phyloP scores from a whole-genome alignment of 2,113 vertebrate genomes.

The Gobio gobio region DNA sequence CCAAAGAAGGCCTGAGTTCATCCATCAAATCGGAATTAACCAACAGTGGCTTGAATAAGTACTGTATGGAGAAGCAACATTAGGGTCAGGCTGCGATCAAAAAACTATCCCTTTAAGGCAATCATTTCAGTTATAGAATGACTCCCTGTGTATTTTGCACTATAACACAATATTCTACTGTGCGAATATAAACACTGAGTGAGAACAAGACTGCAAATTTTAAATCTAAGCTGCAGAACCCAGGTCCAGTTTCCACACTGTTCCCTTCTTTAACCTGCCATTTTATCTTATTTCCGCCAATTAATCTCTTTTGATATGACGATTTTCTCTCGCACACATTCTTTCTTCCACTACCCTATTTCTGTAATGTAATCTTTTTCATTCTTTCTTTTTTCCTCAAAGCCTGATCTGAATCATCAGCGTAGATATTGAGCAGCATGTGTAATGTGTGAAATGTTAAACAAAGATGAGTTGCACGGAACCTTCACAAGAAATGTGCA shows the following conservation, averaged over 20 bases:
- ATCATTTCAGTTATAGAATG: no score
- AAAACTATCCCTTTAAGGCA: no score
- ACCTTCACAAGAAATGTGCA: neutral
- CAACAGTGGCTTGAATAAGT: no score
- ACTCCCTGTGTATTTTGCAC: no score
- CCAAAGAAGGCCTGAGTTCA: no score
- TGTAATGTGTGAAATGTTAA: conserved; percentile 1
- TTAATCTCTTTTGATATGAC: conserved; percentile 40
- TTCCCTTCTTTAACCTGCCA: conserved; percentile 43
- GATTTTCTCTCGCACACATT: neutral
- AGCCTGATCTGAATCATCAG: conserved; percentile 2
- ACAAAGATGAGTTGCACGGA: no score
- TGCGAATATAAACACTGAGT: neutral
- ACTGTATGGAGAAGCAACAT: no score
- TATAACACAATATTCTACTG: neutral
- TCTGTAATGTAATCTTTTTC: neutral
- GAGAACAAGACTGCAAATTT: neutral
- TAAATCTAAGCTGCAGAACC: conserved; percentile 32
- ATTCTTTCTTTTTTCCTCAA: neutral
- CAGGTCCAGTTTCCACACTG: conserved; percentile 16
- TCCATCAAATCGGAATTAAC: no score
- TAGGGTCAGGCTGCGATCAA: no score
- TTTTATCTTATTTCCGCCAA: conserved; percentile 35
- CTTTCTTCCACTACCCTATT: conserved; percentile 21
- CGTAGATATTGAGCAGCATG: neutral